Conservation (phyloP, 2,888 invertebrate genomes). For the Caenorhabditis sinica region DNA sequence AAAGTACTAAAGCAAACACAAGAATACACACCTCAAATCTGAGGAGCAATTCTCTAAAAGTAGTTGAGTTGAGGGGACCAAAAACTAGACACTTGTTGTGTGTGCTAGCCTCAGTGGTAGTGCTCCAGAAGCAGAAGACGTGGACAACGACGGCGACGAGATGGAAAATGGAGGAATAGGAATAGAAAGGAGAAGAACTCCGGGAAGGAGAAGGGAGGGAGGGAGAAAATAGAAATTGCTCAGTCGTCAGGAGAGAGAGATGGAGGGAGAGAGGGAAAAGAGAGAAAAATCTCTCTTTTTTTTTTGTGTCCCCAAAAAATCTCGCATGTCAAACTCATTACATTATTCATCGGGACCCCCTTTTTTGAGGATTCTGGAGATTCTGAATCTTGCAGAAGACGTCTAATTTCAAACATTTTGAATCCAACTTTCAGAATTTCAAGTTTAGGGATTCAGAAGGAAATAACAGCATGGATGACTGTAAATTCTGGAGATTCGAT, state of each 20-base stretch:
- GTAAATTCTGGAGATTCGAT: neutral
- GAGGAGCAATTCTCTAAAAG: no score
- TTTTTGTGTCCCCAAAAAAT: slow-evolving; percentile 11
- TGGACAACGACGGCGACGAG: no score
- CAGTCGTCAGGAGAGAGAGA: slow-evolving; percentile 20
- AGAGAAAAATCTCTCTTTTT: slow-evolving; percentile 26
- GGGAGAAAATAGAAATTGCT: neutral
- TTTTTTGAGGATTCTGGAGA: neutral
- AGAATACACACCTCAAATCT: no score
- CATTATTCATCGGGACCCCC: slow-evolving; percentile 46
- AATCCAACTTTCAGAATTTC: neutral
- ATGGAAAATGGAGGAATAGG: no score
- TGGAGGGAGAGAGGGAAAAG: slow-evolving; percentile 14
- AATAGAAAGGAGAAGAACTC: neutral
- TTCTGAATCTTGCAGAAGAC: neutral
- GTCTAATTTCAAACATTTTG: no score
- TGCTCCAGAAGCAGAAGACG: neutral
- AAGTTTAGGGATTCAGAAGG: no score
- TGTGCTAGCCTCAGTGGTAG: no score
- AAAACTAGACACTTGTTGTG: no score
- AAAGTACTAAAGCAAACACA: no score
- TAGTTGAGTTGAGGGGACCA: no score
- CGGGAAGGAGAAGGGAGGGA: neutral
- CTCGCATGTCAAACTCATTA: slow-evolving; percentile 62
- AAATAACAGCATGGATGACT: no score